Conservation (phyloP, 2,797 vertebrate genomes). For the Diceros bicornis region DNA sequence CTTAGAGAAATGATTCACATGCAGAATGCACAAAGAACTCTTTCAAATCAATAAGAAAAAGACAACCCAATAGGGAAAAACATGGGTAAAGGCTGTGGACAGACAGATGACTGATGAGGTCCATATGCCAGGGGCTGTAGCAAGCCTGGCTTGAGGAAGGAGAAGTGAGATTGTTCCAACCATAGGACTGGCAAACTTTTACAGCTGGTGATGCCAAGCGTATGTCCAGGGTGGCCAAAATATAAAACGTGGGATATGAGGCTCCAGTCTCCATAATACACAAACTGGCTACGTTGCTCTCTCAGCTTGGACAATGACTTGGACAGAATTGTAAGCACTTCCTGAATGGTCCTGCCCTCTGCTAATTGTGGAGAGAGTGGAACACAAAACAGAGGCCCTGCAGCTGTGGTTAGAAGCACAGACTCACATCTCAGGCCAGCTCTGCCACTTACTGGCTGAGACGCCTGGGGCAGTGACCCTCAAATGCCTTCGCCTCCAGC, state of each 20-base stretch:
- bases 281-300: background rate
- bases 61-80: background rate
- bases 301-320: background rate
- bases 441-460: background rate
- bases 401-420: background rate
- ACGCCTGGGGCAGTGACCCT: background rate
- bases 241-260: background rate
- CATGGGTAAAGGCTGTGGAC: background rate
- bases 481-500: too few species aligned
- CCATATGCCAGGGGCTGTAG: background rate
- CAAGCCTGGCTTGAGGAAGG: rapidly evolving
- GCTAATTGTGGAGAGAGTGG: background rate
- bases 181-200: rapidly evolving
- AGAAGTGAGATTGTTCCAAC: too few species aligned
- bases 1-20: background rate
- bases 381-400: background rate
- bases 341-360: background rate
- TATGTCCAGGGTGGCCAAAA: background rate
- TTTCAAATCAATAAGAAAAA: background rate
- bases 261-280: background rate
- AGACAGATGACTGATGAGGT: too few species aligned
- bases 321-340: background rate
- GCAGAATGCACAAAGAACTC: background rate
- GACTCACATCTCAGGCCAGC: background rate
- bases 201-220: background rate